phyloP scores from a whole-genome alignment of 2,888 invertebrate genomes.

The Electrophaes corylata region DNA sequence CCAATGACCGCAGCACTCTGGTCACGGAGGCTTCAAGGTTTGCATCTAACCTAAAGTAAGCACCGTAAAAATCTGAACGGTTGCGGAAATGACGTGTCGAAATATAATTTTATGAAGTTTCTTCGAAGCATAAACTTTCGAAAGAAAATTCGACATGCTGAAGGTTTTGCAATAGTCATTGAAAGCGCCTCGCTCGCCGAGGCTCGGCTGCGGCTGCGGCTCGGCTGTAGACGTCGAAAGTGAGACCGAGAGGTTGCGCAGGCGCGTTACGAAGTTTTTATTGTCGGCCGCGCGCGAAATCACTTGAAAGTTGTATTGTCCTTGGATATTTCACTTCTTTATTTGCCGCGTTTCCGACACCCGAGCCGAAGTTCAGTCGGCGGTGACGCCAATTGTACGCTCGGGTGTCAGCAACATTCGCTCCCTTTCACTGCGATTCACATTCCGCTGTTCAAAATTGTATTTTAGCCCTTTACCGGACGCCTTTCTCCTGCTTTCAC shows the following conservation, averaged over 20 bases:
- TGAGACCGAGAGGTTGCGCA: slow-evolving; percentile 82
- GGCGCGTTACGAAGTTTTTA: slow-evolving; percentile 82
- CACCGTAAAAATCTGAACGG: slow-evolving; percentile 33
- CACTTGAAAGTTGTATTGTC: slow-evolving; percentile 84
- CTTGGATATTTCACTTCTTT: slow-evolving; percentile 84
- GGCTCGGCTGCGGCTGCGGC: slow-evolving; percentile 54
- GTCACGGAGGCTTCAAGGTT: slow-evolving; percentile 60
- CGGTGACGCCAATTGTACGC: slow-evolving; percentile 64
- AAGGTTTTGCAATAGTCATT: slow-evolving; percentile 76
- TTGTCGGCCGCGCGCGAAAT: slow-evolving; percentile 83
- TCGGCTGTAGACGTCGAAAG: slow-evolving; percentile 71
- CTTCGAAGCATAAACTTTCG: slow-evolving; percentile 65
- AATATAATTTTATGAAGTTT: slow-evolving; percentile 51
- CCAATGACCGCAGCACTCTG: slow-evolving; percentile 60
- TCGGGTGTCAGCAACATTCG: slow-evolving; percentile 58
- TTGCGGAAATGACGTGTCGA: slow-evolving; percentile 43
- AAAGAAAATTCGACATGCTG: slow-evolving; percentile 78
- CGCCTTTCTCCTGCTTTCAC: slow-evolving; percentile 34
- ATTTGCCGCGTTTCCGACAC: slow-evolving; percentile 80
- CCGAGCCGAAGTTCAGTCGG: slow-evolving; percentile 71
- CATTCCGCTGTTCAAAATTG: slow-evolving; percentile 30
- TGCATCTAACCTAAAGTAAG: slow-evolving; percentile 33
- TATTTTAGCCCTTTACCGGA: slow-evolving; percentile 12
- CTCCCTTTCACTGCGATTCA: slow-evolving; percentile 70
- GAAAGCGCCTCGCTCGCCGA: slow-evolving; percentile 71